Base-by-base conservation (phyloP, 2,888 invertebrate species). In the Neria commutata region DNA sequence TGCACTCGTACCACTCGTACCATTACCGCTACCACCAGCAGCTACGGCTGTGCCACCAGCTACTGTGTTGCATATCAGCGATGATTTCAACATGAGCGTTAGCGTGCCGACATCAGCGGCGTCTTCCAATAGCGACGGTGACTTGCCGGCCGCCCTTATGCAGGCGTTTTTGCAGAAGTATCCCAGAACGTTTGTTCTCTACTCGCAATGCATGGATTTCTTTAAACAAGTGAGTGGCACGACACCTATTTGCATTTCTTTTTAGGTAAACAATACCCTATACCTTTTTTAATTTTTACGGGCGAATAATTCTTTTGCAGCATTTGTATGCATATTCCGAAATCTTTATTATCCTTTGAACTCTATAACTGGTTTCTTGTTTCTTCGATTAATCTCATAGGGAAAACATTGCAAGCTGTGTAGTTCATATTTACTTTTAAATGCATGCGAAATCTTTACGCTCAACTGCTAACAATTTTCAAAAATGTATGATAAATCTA, bases 201-300 rank as follows among this genome's bases (percentile, higher is more conserved):
- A 73, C 61, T 67, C 65, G 37, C 71, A 74, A 49, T 75, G 74
- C 55, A 68, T 75, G 70, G 76, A 78, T 62, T 75, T 79, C 61
- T 74, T 79, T 24, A 73, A 75, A 37, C 68, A 77, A 72, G 80
- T 81, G 67, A 74, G 70, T 72, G 25, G n/a, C n/a, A n/a, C n/a
- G n/a, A n/a, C n/a, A n/a, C n/a, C n/a, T n/a, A n/a, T n/a, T n/a
- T n/a, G n/a, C n/a, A n/a, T n/a, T n/a, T n/a, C n/a, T n/a, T n/a
- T n/a, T n/a, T n/a, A n/a, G n/a, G n/a, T n/a, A n/a, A n/a, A n/a
- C n/a, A n/a, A n/a, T n/a, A n/a, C n/a, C n/a, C n/a, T n/a, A n/a
- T n/a, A n/a, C 11, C 37, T 40, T 5, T 11, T 19, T 24, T 51
- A 23, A n/a, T 29, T 23, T 23, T 45, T 6, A 14, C 14, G 10